Base-by-base conservation (phyloP, 2,113 vertebrate genomes). In the Smithornis capensis region DNA sequence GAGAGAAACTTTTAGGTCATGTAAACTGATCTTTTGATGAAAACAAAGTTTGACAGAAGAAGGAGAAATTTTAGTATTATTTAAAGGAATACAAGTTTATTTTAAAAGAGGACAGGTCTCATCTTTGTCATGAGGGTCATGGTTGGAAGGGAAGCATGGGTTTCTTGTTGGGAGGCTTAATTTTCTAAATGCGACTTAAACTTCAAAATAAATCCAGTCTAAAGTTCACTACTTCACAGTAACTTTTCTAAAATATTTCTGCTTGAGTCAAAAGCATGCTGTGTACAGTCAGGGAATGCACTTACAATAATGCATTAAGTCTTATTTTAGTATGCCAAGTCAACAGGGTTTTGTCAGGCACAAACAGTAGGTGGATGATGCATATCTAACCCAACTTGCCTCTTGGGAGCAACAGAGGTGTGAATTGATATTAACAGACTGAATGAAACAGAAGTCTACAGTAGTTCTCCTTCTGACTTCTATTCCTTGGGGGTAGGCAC, bases 401-500 rank as follows among this genome's bases (percentile, higher is more conserved):
- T 74, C 69, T 81, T 65, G 55, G 62, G 49, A 89, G 55, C 9
- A 11, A 49, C 37, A n/a, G 56, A 88, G n/a, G 23, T 27, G 15
- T 14, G 29, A 55, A 60, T 28, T 56, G 49, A 44, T 22, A 31
- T 40, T 59, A 19, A 33, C 50, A 52, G 33, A 57, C 14, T 6
- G 14, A 82, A 64, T 1, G 40, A 71, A 77, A 37, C 24, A 45
- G 22, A 82, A 64, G 70, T 60, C 65, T 59, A 42, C 52, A 14
- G 38, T 45, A 59, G 42, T 27, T 87, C 24, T 91, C 60, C 85
- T 92, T 31, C 49, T 45, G 38, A 79, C 42, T 47, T 85, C 59
- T 87, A 44, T 14, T 92, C 49, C 86, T 86, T 92, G 80, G 80
- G 95, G 89, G 90, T 88, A 90, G 85, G 90, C 56, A 76, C 37